Percentiles rank a stretch among this genome's conserved stretches.
Evolutionary conservation across 1,140 invertebrate genomes (phyloP).

Genomic region (Neodiprion pinetum): DNA sequence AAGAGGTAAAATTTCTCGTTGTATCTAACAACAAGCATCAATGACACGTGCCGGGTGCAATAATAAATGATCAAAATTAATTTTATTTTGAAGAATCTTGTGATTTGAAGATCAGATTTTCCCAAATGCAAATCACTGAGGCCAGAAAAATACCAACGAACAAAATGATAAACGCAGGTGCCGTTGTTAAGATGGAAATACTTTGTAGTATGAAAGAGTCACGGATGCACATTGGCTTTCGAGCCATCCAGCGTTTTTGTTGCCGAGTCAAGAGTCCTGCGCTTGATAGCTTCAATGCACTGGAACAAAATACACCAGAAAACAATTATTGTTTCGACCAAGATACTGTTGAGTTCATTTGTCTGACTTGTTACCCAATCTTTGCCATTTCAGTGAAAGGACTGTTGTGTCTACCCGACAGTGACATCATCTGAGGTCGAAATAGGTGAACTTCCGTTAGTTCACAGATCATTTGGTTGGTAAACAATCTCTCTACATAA

Average conservation of each 20-base stretch:
- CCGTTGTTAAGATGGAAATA: constrained; percentile 39
- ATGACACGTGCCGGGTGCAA: too few species aligned
- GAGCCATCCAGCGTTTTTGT: constrained; percentile 41
- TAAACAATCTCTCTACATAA: constrained; percentile 37
- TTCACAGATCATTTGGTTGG: constrained; percentile 35
- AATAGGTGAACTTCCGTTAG: constrained; percentile 43
- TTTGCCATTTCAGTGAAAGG: constrained; percentile 41
- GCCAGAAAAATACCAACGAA: constrained; percentile 28
- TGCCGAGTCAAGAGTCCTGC: constrained; percentile 37
- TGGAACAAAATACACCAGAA: constrained; percentile 14
- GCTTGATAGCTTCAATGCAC: constrained; percentile 37
- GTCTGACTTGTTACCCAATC: constrained; percentile 31
- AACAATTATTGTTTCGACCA: background rate
- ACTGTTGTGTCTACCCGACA: constrained; percentile 37
- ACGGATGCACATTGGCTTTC: constrained; percentile 36
- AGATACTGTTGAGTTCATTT: background rate
- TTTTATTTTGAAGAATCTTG: background rate
- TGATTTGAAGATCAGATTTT: constrained; percentile 27
- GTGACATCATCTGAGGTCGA: constrained; percentile 34
- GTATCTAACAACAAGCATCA: too few species aligned
- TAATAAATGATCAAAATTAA: too few species aligned
- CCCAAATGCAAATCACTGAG: constrained; percentile 30
- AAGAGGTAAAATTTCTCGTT: too few species aligned
- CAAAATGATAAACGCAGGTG: constrained; percentile 38
- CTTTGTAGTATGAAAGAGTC: constrained; percentile 38